These are phyloP conservation scores for Listronotus oregonensis DNA, from an alignment of 1,140 invertebrate genomes.

Conservation along the genomic window DNA sequence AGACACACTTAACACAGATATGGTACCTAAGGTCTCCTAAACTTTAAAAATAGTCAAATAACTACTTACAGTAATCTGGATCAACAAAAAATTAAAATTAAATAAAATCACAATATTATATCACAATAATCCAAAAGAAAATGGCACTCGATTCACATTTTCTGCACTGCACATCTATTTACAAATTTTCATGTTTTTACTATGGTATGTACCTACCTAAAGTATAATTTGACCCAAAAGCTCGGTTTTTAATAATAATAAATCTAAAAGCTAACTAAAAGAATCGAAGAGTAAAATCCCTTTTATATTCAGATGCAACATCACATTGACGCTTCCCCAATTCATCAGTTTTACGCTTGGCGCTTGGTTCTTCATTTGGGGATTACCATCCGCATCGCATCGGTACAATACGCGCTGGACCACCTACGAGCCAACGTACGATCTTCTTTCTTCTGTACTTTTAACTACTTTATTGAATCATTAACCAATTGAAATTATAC, in stretches of 20 bases:
- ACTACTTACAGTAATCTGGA: conserved; percentile 23
- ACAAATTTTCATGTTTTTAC: neutral
- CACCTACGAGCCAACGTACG: conserved; percentile 7
- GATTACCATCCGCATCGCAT: conserved; percentile 13
- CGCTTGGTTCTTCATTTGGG: conserved; percentile 28
- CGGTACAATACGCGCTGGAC: conserved; percentile 18
- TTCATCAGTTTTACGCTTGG: conserved; percentile 5
- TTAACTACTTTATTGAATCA: too few species aligned
- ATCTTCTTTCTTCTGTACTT: too few species aligned
- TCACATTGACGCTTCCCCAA: conserved; percentile 29
- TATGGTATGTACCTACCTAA: conserved; percentile 26
- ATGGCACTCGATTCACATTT: neutral
- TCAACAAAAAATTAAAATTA: neutral
- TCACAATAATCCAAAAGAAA: conserved; percentile 13
- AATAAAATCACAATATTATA: conserved; percentile 5
- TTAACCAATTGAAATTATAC: too few species aligned
- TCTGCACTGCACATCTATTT: neutral
- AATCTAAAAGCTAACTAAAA: conserved; percentile 37
- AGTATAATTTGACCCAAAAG: conserved; percentile 9
- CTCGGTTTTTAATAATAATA: conserved; percentile 17
- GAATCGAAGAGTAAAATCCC: conserved; percentile 30
- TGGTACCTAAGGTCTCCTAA: too few species aligned
- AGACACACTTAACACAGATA: too few species aligned
- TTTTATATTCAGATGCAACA: conserved; percentile 31
- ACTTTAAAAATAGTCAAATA: too few species aligned